These are phyloP conservation scores for Hymenochirus boettgeri DNA, from an alignment of 2,113 vertebrate species.

Conservation along the genomic window DNA sequence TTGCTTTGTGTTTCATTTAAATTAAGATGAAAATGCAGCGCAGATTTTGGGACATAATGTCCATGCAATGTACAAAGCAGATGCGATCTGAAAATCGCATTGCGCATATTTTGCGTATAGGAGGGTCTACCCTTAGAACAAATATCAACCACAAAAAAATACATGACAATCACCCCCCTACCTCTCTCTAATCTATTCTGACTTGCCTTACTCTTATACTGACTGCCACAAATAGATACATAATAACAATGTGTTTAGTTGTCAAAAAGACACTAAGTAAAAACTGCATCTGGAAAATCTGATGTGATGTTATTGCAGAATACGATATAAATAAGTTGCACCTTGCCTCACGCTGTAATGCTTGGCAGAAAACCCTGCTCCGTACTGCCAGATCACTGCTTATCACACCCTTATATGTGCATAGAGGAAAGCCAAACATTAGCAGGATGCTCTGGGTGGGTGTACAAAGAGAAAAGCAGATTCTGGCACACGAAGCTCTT, in stretches of 20 bases:
- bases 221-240: too few species aligned
- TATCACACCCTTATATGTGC: constrained; percentile 38
- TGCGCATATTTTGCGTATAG: too few species aligned
- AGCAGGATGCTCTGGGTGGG: constrained; percentile 6
- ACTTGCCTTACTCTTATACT: too few species aligned
- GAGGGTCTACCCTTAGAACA: too few species aligned
- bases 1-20: too few species aligned
- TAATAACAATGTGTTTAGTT: background rate
- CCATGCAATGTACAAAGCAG: too few species aligned
- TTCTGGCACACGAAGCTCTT: background rate
- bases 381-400: constrained; percentile 16
- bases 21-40: too few species aligned
- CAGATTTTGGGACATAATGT: too few species aligned
- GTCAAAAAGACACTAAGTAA: background rate
- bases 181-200: too few species aligned
- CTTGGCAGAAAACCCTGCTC: constrained; percentile 22
- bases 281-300: background rate
- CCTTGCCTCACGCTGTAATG: constrained; percentile 23
- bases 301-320: constrained; percentile 21
- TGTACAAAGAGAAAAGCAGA: background rate
- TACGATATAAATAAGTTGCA: constrained; percentile 13
- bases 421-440: constrained; percentile 7
- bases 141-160: too few species aligned
- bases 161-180: too few species aligned
- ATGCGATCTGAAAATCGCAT: too few species aligned